phyloP scores from a whole-genome alignment of 2,888 invertebrate genomes.

The Helobdella robusta region DNA sequence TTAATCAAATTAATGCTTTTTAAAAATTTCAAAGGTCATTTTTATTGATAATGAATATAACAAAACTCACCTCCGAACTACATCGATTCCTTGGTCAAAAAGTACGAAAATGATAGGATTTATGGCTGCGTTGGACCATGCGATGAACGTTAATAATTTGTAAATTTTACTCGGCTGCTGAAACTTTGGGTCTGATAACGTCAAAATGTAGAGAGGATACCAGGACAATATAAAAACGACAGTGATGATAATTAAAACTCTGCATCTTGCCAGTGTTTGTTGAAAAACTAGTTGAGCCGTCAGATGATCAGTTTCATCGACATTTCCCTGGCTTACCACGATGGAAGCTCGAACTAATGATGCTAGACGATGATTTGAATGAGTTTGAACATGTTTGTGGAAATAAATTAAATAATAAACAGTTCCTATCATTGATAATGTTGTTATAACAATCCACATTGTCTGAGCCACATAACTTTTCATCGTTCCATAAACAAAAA shows the following conservation, averaged over 20 bases:
- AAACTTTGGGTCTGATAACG: constrained; percentile 45
- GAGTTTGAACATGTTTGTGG: constrained; percentile 46
- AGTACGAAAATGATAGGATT: constrained; percentile 46
- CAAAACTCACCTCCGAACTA: not conserved
- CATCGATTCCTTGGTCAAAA: constrained; percentile 45
- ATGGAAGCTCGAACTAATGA: constrained; percentile 44
- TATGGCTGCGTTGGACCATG: constrained; percentile 47
- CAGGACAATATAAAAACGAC: constrained; percentile 45
- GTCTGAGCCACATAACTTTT: constrained; percentile 48
- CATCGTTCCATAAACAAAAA: constrained; percentile 45
- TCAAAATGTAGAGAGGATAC: constrained; percentile 48
- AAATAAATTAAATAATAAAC: constrained; percentile 46
- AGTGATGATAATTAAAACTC: constrained; percentile 44
- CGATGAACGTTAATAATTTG: constrained; percentile 47
- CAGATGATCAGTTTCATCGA: constrained; percentile 32
- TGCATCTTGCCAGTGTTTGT: constrained; percentile 44
- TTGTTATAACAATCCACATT: constrained; percentile 49
- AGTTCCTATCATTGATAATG: constrained; percentile 43
- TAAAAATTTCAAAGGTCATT: too few relatives aligned
- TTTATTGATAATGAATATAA: not conserved
- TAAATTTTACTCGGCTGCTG: constrained; percentile 45
- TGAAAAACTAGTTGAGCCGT: constrained; percentile 34
- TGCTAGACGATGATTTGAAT: constrained; percentile 36
- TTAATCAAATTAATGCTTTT: too few relatives aligned
- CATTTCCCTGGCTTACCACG: constrained; percentile 38